Evolutionary conservation across 1,140 invertebrate species (phyloP), one percentile per base, ranked within the genome.

Genomic region (Caenorhabditis latens): DNA sequence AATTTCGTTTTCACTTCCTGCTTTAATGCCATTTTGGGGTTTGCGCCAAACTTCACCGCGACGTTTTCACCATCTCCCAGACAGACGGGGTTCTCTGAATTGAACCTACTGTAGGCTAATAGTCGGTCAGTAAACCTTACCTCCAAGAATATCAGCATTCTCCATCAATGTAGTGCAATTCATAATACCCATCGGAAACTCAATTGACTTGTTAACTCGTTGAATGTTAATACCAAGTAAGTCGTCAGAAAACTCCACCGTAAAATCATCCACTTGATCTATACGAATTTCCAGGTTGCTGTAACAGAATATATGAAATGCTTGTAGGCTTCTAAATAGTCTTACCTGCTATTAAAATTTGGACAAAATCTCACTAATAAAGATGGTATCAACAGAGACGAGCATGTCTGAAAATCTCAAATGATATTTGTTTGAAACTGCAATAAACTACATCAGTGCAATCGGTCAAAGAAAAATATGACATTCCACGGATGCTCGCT

Each of bases 1-100:
- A 79, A 79, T 24, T 79, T 79, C 3, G 46, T 79, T 79, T 79
- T 79, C 71, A 79, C 71, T 79, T 79, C 71, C 24, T 79, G 71
- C 13, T 24, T 48, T n/a, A 79, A 5, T 14, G 46, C 46, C n/a
- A 79, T 79, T 42, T 79, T 79, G 0, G 71, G 71, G 53, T 79
- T 79, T 2, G 71, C n/a, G 6, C 71, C 71, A 24, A 79, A 79
- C n/a, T 79, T 79, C 21, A 79, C 46, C 7, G 71, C 71, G 24
- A 79, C n/a, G 46, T 79, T 79, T 13, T 48, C 71, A 3, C 71
- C 71, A n/a, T 79, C 71, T 24, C 71, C 71, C 8, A 79, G n/a
- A 24, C 71, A 79, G 0, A 79, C 46, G 4, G 71, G 71, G 46
- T 79, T 79, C 14, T 79, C 71, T 79, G n/a, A 50, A 79, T 21